Base-by-base conservation (phyloP, 2,797 vertebrate genomes). In the Eupleurogrammus muticus region DNA sequence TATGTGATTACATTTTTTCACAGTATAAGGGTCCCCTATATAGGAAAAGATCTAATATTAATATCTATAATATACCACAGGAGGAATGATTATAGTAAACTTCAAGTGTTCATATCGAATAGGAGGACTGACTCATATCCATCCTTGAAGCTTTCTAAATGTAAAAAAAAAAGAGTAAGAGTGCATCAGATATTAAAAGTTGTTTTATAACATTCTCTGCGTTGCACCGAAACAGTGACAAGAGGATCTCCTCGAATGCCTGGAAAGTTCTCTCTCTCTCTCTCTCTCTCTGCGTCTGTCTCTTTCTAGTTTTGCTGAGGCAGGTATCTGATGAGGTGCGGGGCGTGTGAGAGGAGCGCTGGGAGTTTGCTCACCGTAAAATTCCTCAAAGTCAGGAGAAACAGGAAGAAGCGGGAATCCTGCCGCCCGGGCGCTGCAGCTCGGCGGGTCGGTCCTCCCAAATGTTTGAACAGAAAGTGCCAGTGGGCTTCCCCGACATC, bases 311-410 rank as follows among this genome's bases (percentile, higher is more conserved):
- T 94, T 85, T 94, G 93, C 94, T 95, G 93, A 94, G 90, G 75
- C 87, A 93, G 89, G 92, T 93, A 90, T 93, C 87, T 48, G 83
- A 71, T 77, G 79, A 86, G 90, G 83, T 81, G 80, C 20, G 66
- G 76, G 82, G 82, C 58, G 38, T 83, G 83, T 47, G 67, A 70
- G 75, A 36, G 81, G 89, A 90, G 92, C 91, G 16, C 66, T 86
- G 93, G 92, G 92, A 92, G 90, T 92, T 90, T 69, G 83, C 79
- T 91, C 84, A 83, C 89, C 21, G 73, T 77, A 85, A 90, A 92
- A 93, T 93, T 94, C 92, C 92, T 94, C 89, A 93, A 92, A 92
- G 91, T 94, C 91, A 93, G 91, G 89, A 93, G 90, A 93, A 94
- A 93, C 86, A 85, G 90, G 91, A 94, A 92, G 91, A n/a, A 88